Base-by-base conservation (phyloP, 2,113 vertebrate species). In the Stigmatopora argus region DNA sequence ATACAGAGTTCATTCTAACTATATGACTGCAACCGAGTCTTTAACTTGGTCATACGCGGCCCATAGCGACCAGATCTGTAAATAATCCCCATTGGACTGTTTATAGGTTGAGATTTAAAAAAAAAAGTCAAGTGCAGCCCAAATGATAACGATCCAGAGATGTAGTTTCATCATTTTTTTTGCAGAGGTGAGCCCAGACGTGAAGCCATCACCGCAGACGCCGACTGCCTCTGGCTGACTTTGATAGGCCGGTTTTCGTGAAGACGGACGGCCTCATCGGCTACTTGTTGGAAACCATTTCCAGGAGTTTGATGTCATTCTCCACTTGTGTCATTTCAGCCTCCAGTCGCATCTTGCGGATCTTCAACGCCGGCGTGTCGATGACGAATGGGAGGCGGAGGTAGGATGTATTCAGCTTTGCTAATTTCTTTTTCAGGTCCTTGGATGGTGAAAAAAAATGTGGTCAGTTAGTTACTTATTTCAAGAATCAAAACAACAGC, bases 211-310 rank as follows among this genome's bases (percentile, higher is more conserved):
- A 41, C 26, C 55, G 5, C 55, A 34, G 26, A 17, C 17, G 7
- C 5, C 7, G 34, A 8, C 23, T 2, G 53, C 53, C 53, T 17
- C 19, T 7, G 17, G 11, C 10, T 13, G 34, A 13, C 34, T 41
- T 59, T 59, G 56, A 38, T 38, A 5, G 19, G 58, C 38, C 21
- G 13, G n/a, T 44, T 61, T 61, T 45, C n/a, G 38, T 19, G 59
- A 41, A n/a, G 35, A 14, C 3, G n/a, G 1, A 38, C 3, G 5
- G 18, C 35, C n/a, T 23, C 59, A 15, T 23, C 5, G 13, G n/a
- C 6, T 61, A 60, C 41, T 61, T 61, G 38, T 45, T 45, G 41
- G 19, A 61, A 12, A 61, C 19, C 41, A 61, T 61, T 61, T 61
- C 59, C 14, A 61, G 38, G 59, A 61, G 59, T 23, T 61, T 9